Percentiles rank a stretch among this genome's conserved stretches.
Conservation (phyloP, 2,888 invertebrate species). For the Penaeus monodon region DNA sequence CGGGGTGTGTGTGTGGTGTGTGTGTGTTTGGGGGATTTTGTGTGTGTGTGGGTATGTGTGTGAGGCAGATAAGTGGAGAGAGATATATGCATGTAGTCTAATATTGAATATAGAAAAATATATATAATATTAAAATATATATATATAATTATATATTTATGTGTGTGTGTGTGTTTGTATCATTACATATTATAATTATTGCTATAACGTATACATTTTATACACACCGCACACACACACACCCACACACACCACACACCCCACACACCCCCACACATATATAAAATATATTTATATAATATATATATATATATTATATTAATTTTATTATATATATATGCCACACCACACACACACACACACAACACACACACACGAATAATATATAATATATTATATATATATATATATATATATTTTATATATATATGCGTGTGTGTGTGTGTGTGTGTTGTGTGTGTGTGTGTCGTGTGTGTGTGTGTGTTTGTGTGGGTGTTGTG, state of each 20-base stretch:
- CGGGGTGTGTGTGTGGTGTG: not conserved
- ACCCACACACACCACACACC: no score
- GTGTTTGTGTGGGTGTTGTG: not conserved
- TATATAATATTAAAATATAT: constrained; percentile 10
- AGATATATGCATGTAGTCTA: no score
- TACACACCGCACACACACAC: not conserved
- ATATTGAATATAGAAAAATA: not conserved
- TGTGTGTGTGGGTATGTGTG: not conserved
- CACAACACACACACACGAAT: no score
- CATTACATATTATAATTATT: constrained; percentile 12
- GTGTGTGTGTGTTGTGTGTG: not conserved
- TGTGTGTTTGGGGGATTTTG: no score
- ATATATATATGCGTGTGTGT: not conserved
- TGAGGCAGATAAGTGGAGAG: not conserved
- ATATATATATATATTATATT: no score
- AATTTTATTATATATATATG: no score
- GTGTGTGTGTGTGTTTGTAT: not conserved
- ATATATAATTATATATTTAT: constrained; percentile 18
- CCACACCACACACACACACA: not conserved
- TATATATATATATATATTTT: not conserved
- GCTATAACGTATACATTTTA: not conserved
- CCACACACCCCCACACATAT: no score
- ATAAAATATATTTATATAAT: no score
- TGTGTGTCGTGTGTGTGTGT: constrained; percentile 3
- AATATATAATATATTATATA: no score